Base-by-base conservation (phyloP, 30 jellyfish, hydroid and myxozoan genomes). In the Cassiopea xamachana region DNA sequence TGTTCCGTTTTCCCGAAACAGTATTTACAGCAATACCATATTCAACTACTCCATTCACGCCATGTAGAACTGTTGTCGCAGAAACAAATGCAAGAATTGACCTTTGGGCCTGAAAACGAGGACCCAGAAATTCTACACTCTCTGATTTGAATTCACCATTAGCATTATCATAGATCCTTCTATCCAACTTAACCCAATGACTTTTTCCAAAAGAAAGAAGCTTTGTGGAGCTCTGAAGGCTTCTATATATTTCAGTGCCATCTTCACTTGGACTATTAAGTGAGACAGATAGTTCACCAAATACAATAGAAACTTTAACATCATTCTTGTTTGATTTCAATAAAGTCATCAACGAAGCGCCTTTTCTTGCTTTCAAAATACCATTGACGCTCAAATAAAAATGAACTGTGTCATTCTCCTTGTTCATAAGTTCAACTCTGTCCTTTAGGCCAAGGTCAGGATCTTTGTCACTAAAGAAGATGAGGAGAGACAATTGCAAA, bases 51-150 rank as follows among this genome's bases (percentile, higher is more conserved):
- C 97, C 97, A 49, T 76, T 83, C 60, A 83, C 81, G 15, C 97
- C 90, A 73, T 83, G 93, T 17, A 90, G 39, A 49, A 73, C 82
- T 1, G 89, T 76, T 1, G 93, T 83, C 44, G 97, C 84, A 12
- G 93, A 83, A 9, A 82, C 97, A 55, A 81, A 90, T 15, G 92
- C 97, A 39, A 90, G 76, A 48, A 84, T 80, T 46, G 97, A 88
- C 48, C 75, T 80, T 1, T 49, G 19, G 12, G 97, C 97, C 8
- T 67, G 82, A 62, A 82, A 74, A 1, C 82, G 89, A 7, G 58
- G 77, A 60, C 93, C 97, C 55, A 80, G 39, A 51, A 90, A 46
- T 77, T 64, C 88, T 46, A 90, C 93, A 16, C 80, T 61, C 1
- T 49, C 68, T 6, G 93, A 51, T 77, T 83, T 90, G 82, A 90